A percentile compares a stretch with the other conserved stretches of the same genome.
These are phyloP conservation scores for Dinomys branickii DNA, from an alignment of 2,113 vertebrate genomes.

Conservation along the genomic window DNA sequence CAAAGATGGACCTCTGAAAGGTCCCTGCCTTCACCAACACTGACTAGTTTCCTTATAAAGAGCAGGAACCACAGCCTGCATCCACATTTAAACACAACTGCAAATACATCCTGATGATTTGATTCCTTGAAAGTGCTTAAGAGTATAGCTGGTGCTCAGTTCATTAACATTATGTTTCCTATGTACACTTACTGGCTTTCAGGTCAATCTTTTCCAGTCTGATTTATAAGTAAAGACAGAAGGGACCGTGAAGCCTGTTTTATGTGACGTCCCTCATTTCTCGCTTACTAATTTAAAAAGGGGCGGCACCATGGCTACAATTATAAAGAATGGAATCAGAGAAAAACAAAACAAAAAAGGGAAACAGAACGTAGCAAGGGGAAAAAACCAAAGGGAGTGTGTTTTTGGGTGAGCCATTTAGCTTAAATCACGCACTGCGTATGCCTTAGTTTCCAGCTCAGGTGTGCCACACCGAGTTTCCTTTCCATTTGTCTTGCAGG, in stretches of 20 bases:
- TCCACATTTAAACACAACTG: background rate
- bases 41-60: conserved; percentile 47
- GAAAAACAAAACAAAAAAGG: background rate
- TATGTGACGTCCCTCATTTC: conserved; percentile 30
- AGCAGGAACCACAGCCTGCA: background rate
- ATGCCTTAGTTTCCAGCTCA: conserved; percentile 6
- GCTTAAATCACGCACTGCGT: background rate
- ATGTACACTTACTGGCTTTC: conserved; percentile 58
- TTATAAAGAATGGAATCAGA: background rate
- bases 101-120: background rate
- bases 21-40: background rate
- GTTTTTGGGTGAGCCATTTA: background rate
- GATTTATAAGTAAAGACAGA: conserved; percentile 48
- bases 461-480: background rate
- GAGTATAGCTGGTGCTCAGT: conserved; percentile 20
- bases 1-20: background rate
- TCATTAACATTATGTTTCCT: conserved; percentile 44
- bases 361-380: background rate
- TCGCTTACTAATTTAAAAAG: conserved; percentile 33
- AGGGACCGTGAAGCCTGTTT: conserved; percentile 21
- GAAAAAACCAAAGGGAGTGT: conserved; percentile 7
- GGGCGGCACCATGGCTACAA: background rate
- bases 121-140: background rate
- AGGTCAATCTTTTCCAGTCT: conserved; percentile 44
- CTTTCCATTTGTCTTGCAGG: conserved; percentile 42